Conservation (phyloP, 35 echinoderm and acorn worm species). For the Stichopus chloronotus region DNA sequence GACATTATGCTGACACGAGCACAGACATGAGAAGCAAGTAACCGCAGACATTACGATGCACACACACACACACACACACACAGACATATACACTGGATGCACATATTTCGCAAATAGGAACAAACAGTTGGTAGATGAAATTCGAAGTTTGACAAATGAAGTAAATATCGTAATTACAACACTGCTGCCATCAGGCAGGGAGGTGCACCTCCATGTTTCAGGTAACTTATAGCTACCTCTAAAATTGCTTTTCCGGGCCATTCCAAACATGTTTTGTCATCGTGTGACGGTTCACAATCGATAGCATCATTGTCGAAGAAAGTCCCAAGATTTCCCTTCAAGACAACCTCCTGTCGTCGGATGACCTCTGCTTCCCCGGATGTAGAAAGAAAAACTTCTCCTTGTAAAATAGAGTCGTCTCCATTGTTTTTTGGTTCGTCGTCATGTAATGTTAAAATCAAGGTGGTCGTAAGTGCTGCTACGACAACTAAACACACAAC, state of each 20-base stretch:
- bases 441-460: neutral
- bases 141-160: neutral
- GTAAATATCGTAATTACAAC: neutral
- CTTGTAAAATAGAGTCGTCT: neutral
- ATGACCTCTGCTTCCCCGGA: neutral
- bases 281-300: neutral
- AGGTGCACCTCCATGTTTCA: neutral
- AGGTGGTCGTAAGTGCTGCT: neutral
- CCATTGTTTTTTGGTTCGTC: neutral
- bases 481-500: neutral
- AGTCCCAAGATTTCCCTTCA: constrained; percentile 20
- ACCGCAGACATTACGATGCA: neutral
- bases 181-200: neutral
- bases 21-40: no score
- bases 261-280: neutral
- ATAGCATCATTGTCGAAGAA: neutral
- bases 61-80: neutral
- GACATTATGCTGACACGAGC: no score
- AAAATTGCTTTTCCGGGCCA: constrained; percentile 11
- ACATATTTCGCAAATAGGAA: neutral
- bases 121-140: neutral
- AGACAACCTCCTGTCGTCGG: neutral
- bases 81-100: neutral
- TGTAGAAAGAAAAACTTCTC: neutral
- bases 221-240: neutral